Evolutionary conservation across 1,140 invertebrate genomes (phyloP).

Genomic region (Popillia japonica): DNA sequence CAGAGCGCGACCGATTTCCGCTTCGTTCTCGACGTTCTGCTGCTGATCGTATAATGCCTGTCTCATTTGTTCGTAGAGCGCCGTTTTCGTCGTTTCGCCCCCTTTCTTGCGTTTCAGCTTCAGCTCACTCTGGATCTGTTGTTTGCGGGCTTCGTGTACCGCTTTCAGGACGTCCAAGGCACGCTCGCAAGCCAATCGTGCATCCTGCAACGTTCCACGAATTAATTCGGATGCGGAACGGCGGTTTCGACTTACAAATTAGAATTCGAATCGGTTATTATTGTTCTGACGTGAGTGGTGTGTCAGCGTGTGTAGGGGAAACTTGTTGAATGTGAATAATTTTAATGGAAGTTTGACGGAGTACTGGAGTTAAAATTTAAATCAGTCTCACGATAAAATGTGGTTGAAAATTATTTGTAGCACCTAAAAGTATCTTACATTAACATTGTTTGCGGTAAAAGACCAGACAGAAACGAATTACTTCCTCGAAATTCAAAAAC

Average conservation of each 20-base stretch:
- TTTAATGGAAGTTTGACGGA: no score
- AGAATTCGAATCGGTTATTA: no score
- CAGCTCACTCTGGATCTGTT: conserved; percentile 48
- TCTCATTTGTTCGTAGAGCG: conserved; percentile 55
- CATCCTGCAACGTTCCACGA: conserved; percentile 43
- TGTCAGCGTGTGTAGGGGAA: no score
- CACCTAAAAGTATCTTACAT: no score
- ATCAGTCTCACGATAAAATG: no score
- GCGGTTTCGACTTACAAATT: no score
- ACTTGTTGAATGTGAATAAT: no score
- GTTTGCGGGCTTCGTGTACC: conserved; percentile 48
- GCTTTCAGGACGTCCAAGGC: conserved; percentile 46
- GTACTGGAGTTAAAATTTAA: no score
- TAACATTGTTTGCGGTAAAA: no score
- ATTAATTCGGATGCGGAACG: not conserved
- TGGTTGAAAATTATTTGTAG: no score
- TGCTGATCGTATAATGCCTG: conserved; percentile 54
- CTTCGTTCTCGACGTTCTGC: conserved; percentile 56
- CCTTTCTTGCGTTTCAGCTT: conserved; percentile 47
- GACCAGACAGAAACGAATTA: no score
- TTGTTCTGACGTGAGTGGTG: not conserved
- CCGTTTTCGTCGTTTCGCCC: conserved; percentile 48
- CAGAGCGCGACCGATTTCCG: conserved; percentile 52
- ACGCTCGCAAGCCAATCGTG: conserved; percentile 46
- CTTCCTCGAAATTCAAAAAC: no score